These are phyloP conservation scores for Apodemia duryi DNA, from an alignment of 2,888 invertebrate species.

Conservation along the genomic window DNA sequence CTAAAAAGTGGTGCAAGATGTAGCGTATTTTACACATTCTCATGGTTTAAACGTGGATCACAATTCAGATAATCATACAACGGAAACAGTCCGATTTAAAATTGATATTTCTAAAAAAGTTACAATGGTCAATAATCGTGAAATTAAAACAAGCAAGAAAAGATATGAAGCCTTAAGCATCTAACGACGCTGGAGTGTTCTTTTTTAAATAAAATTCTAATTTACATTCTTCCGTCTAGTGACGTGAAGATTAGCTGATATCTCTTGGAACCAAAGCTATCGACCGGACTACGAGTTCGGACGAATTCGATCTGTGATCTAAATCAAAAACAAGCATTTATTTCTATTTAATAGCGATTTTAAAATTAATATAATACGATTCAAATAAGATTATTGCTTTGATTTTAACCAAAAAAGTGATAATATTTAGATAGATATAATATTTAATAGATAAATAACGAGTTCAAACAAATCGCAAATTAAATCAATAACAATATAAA, in stretches of 20 bases:
- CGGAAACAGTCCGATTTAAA: background rate
- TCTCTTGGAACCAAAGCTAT: background rate
- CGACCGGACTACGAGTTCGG: conserved; percentile 2
- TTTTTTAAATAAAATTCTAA: background rate
- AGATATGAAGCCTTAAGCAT: background rate
- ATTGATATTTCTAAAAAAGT: background rate
- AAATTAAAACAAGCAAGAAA: background rate
- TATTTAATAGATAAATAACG: no score
- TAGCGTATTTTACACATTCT: no score
- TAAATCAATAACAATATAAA: no score
- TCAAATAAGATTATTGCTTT: background rate
- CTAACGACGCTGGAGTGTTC: background rate
- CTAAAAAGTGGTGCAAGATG: no score
- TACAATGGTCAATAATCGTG: background rate
- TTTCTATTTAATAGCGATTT: background rate
- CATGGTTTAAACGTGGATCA: no score
- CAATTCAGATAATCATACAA: no score
- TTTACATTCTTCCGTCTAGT: background rate
- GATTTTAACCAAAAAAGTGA: background rate
- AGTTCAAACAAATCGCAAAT: no score
- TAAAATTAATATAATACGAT: background rate
- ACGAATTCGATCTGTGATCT: conserved; percentile 9
- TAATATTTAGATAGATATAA: no score
- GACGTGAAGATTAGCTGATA: background rate
- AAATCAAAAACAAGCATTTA: conserved; percentile 7